Percentiles rank a stretch among this genome's conserved stretches.
These are phyloP conservation scores for Eupeodes corollae DNA, from an alignment of 1,140 invertebrate species.

Conservation along the genomic window DNA sequence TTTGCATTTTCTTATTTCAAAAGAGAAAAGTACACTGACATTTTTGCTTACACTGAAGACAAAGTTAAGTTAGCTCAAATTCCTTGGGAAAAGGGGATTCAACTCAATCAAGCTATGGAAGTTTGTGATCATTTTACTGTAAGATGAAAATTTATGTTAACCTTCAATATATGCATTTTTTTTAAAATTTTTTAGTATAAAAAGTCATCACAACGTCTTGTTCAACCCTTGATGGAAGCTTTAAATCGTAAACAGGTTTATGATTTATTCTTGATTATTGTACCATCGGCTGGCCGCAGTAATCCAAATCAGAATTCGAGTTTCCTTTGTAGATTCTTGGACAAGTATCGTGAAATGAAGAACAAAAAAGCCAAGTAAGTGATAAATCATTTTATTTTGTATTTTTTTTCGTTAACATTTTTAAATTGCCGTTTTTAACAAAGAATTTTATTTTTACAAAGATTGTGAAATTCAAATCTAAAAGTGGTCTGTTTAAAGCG, in stretches of 20 bases:
- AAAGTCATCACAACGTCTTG: slow-evolving; percentile 20
- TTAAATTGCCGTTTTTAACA: too few species aligned
- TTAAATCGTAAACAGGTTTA: slow-evolving; percentile 12
- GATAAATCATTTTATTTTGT: too few species aligned
- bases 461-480: too few species aligned
- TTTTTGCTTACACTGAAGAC: slow-evolving; percentile 19
- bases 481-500: too few species aligned
- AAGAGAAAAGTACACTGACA: slow-evolving; percentile 15
- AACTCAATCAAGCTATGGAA: slow-evolving; percentile 14
- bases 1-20: slow-evolving; percentile 28
- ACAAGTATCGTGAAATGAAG: slow-evolving; percentile 20
- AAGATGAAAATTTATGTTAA: neutral
- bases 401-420: neutral
- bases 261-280: slow-evolving; percentile 27
- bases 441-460: too few species aligned
- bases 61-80: slow-evolving; percentile 11
- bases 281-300: slow-evolving; percentile 22
- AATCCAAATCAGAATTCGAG: slow-evolving; percentile 20
- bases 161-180: neutral
- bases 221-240: slow-evolving; percentile 13
- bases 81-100: slow-evolving; percentile 16
- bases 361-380: slow-evolving; percentile 26
- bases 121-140: slow-evolving; percentile 7
- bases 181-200: slow-evolving; percentile 7
- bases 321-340: slow-evolving; percentile 10